Conservation (phyloP, 1,140 invertebrate genomes). For the Elymnias hypermnestra region DNA sequence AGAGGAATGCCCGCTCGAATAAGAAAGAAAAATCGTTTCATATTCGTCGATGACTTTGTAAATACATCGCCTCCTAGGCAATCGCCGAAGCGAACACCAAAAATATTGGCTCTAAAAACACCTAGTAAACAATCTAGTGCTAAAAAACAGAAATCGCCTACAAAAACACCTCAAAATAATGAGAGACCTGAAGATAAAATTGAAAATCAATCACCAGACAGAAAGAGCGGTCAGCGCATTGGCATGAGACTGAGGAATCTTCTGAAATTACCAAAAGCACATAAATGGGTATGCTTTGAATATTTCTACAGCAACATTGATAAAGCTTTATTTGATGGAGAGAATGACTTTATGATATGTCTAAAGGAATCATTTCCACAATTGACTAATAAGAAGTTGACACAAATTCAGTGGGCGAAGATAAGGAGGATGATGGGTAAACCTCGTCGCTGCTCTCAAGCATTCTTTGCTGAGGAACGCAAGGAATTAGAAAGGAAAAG, state of each 20-base stretch:
- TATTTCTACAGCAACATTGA: constrained; percentile 99
- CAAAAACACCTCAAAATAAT: constrained; percentile 50
- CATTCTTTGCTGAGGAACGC: constrained; percentile 97
- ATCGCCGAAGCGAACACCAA: constrained; percentile 79
- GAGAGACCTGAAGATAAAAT: constrained; percentile 54
- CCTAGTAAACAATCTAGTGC: constrained; percentile 71
- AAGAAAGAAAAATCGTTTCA: constrained; percentile 92
- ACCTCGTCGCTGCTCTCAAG: constrained; percentile 93
- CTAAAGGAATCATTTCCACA: constrained; percentile 96
- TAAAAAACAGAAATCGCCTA: constrained; percentile 68
- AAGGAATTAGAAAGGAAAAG: constrained; percentile 92
- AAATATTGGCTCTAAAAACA: constrained; percentile 67
- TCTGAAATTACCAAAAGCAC: constrained; percentile 98
- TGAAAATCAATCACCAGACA: constrained; percentile 78
- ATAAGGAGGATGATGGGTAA: constrained; percentile 98
- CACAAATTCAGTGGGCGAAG: constrained; percentile 96
- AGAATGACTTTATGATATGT: constrained; percentile 98
- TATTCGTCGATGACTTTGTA: constrained; percentile 94
- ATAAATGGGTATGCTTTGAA: constrained; percentile 99
- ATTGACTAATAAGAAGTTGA: constrained; percentile 89
- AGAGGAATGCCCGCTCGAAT: constrained; percentile 93
- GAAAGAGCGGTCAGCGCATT: constrained; percentile 90
- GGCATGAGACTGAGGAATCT: constrained; percentile 94
- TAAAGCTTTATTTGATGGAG: constrained; percentile 94
- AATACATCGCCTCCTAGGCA: constrained; percentile 84